A percentile compares a stretch with the other conserved stretches of the same genome.
Evolutionary conservation across 2,113 vertebrate species (phyloP).

Genomic region (Neolamprologus tretocephalus): DNA sequence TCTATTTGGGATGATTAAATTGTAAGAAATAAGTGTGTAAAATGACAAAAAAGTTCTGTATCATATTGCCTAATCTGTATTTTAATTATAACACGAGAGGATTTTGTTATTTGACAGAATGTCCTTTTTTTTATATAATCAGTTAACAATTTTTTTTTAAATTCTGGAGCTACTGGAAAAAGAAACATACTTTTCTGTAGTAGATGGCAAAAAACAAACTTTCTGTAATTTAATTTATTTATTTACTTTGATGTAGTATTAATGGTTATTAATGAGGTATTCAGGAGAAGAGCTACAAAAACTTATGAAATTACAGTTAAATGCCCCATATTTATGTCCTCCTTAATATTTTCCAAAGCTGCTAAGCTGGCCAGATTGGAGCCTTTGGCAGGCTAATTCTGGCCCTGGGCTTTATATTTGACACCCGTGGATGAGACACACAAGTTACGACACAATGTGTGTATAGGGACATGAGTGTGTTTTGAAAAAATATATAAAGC

Average conservation of each 20-base stretch:
- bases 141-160: accelerated
- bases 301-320: neutral
- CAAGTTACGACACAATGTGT: neutral
- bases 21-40: neutral
- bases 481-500: neutral
- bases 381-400: neutral
- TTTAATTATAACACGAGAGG: neutral
- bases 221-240: neutral
- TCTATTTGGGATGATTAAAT: neutral
- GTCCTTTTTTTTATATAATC: neutral
- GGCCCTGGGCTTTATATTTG: neutral
- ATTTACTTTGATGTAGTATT: neutral
- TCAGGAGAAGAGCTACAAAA: neutral
- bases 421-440: neutral
- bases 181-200: neutral
- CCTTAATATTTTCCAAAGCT: neutral
- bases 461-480: neutral
- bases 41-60: neutral
- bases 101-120: neutral
- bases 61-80: neutral
- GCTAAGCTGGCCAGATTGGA: neutral
- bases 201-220: neutral
- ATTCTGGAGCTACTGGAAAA: neutral
- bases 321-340: neutral
- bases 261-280: neutral